A percentile compares a stretch with the other conserved stretches of the same genome.
Conservation (phyloP, 37 sponge, comb jelly and placozoan genomes). For the Spongia lamella region DNA sequence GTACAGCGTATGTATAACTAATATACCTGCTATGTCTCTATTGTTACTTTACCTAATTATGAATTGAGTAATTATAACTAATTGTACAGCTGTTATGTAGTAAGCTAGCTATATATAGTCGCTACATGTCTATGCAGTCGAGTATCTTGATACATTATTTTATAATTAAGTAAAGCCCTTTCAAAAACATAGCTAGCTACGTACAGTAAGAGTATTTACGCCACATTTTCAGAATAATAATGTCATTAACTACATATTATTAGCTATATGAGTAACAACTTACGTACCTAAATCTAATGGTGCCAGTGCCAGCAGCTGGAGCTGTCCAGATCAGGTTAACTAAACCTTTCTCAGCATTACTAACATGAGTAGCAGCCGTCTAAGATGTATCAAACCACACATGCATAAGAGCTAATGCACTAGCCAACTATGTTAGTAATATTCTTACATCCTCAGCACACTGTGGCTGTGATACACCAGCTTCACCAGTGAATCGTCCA, state of each 20-base stretch:
- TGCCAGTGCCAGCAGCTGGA: slow-evolving; percentile 32
- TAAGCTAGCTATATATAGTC: neutral
- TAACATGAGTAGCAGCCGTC: slow-evolving; percentile 33
- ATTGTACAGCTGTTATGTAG: neutral
- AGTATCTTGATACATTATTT: too few species aligned
- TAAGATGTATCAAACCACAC: too few species aligned
- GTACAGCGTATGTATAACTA: too few species aligned
- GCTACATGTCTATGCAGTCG: too few species aligned
- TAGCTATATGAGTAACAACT: neutral
- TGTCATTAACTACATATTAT: neutral
- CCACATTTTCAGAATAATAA: neutral
- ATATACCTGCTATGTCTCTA: too few species aligned
- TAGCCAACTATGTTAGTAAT: too few species aligned
- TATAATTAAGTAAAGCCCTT: too few species aligned
- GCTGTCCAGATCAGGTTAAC: slow-evolving; percentile 30
- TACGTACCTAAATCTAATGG: slow-evolving; percentile 4
- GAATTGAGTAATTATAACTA: too few species aligned
- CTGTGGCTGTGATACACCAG: too few species aligned
- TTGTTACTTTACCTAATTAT: too few species aligned
- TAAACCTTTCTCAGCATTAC: neutral
- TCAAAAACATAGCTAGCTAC: neutral
- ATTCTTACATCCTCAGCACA: too few species aligned
- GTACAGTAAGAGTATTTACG: neutral
- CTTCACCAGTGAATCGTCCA: too few species aligned
- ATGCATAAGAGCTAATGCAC: slow-evolving; percentile 1